Evolutionary conservation across 2,888 invertebrate species (phyloP).

Genomic region (Ethmia dodecea): DNA sequence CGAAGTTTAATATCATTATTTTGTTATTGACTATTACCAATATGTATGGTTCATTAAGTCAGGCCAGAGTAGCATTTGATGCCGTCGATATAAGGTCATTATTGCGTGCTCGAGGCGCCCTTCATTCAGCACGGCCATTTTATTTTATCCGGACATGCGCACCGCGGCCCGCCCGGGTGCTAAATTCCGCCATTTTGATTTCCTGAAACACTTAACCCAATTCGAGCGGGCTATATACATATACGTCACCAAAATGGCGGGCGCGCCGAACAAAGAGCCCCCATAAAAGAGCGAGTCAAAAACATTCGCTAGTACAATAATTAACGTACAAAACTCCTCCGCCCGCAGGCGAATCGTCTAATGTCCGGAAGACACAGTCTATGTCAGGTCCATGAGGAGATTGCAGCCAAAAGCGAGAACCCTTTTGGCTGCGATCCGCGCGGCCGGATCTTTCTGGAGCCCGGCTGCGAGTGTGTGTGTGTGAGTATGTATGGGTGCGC

Average conservation of each 20-base stretch:
- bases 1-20: conserved; percentile 73
- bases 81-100: conserved; percentile 50
- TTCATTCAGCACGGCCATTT: conserved; percentile 42
- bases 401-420: conserved; percentile 20
- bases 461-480: conserved; percentile 16
- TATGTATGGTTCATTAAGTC: conserved; percentile 54
- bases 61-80: conserved; percentile 53
- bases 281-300: conserved; percentile 41
- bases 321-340: conserved; percentile 47
- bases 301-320: conserved; percentile 52
- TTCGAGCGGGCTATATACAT: conserved; percentile 26
- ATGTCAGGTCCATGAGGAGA: conserved; percentile 24
- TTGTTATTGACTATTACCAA: conserved; percentile 72
- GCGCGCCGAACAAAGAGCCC: conserved; percentile 55
- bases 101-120: conserved; percentile 49
- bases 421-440: conserved; percentile 17
- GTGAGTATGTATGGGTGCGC: conserved; percentile 68
- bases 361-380: conserved; percentile 35
- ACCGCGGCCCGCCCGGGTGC: conserved; percentile 19
- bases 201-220: conserved; percentile 68
- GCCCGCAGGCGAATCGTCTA: conserved; percentile 16
- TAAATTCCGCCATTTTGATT: conserved; percentile 61
- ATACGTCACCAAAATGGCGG: conserved; percentile 30
- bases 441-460: conserved; percentile 5
- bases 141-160: conserved; percentile 63